These are phyloP conservation scores for Athalia circularis DNA, from an alignment of 2,888 invertebrate species.

Conservation along the genomic window DNA sequence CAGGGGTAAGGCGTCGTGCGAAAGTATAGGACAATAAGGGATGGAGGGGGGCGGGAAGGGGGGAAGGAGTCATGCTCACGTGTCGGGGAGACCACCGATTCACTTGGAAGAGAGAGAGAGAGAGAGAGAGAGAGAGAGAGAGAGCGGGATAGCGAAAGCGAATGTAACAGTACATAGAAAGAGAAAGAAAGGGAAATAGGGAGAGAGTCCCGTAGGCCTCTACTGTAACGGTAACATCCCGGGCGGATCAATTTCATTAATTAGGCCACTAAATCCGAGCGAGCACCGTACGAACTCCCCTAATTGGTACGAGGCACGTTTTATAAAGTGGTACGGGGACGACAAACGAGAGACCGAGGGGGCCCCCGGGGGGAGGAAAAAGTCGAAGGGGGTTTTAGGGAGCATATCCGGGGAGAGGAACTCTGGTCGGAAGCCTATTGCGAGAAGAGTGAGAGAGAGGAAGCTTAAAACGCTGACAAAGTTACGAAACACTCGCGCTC, in stretches of 20 bases:
- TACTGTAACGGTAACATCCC: constrained; percentile 58
- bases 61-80: constrained; percentile 28
- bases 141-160: not conserved
- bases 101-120: constrained; percentile 33
- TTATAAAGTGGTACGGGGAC: constrained; percentile 57
- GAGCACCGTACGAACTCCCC: constrained; percentile 60
- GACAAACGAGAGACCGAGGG: constrained; percentile 22
- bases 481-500: constrained; percentile 68
- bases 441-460: constrained; percentile 47
- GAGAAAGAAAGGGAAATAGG: constrained; percentile 7
- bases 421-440: constrained; percentile 43
- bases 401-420: constrained; percentile 8
- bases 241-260: constrained; percentile 70
- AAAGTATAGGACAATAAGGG: not conserved
- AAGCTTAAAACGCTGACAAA: constrained; percentile 70
- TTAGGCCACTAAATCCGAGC: constrained; percentile 68
- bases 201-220: constrained; percentile 49
- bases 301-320: constrained; percentile 67
- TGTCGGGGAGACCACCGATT: constrained; percentile 46
- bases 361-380: constrained; percentile 1
- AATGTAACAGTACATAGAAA: not conserved
- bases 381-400: not conserved
- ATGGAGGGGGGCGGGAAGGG: constrained; percentile 1
- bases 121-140: constrained; percentile 28
- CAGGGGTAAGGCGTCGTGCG: constrained; percentile 15